phyloP scores from a whole-genome alignment of 2,797 vertebrate genomes.

The Trachops cirrhosus region DNA sequence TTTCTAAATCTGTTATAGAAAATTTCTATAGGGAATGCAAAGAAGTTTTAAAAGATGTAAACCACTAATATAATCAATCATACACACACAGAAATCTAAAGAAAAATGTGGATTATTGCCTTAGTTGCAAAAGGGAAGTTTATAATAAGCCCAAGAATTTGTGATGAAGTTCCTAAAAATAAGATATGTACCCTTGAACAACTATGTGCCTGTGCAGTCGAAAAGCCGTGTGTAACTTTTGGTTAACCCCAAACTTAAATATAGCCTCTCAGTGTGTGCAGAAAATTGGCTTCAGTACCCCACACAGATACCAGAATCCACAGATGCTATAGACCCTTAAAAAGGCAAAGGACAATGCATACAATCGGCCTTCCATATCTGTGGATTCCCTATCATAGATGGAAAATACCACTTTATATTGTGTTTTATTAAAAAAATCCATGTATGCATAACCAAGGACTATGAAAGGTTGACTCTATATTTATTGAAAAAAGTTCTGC shows the following conservation, averaged over 20 bases:
- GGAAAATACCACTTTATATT: background rate
- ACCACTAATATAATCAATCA: background rate
- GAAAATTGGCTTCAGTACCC: background rate
- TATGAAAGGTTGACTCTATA: background rate
- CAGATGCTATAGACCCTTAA: background rate
- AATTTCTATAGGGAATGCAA: background rate
- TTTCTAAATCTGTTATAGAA: background rate
- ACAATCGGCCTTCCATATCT: background rate
- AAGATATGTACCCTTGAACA: background rate
- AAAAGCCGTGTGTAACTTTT: background rate
- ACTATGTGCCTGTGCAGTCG: no score
- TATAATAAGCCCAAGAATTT: background rate
- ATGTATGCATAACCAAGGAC: background rate
- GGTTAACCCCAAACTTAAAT: background rate
- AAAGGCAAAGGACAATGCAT: background rate
- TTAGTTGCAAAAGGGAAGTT: background rate
- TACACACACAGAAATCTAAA: background rate
- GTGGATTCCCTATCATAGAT: background rate
- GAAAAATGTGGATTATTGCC: background rate
- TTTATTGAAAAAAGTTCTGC: background rate
- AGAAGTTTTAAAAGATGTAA: background rate
- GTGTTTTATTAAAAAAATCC: background rate
- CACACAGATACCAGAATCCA: background rate
- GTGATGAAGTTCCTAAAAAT: background rate
- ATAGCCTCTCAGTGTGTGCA: background rate